Evolutionary conservation across 2,888 invertebrate genomes (phyloP).

Genomic region (Rotaria macrura): DNA sequence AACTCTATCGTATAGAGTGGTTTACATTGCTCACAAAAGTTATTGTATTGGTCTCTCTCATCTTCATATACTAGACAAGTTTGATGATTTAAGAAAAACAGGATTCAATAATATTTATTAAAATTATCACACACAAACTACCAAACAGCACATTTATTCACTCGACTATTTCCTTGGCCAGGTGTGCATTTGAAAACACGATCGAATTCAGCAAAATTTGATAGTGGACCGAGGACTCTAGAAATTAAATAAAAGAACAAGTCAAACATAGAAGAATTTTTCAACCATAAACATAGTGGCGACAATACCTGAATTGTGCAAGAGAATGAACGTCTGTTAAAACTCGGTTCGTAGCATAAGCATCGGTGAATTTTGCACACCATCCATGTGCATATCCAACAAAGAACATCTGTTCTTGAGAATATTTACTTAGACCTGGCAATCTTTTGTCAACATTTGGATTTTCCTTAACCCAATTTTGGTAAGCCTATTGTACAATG

Average conservation of each 20-base stretch:
- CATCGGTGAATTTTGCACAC: conserved; percentile 30
- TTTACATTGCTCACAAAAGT: no score
- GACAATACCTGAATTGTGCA: conserved; percentile 22
- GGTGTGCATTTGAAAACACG: conserved; percentile 37
- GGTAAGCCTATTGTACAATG: conserved; percentile 37
- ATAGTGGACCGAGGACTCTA: conserved; percentile 42
- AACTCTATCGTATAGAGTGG: no score
- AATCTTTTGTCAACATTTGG: conserved; percentile 49
- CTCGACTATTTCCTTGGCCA: conserved; percentile 26
- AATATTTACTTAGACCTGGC: conserved; percentile 48
- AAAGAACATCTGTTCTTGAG: conserved; percentile 51
- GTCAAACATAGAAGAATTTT: not conserved
- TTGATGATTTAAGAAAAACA: not conserved
- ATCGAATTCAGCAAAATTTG: conserved; percentile 40
- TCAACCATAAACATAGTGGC: no score
- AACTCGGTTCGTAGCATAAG: not conserved
- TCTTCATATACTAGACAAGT: no score
- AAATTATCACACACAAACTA: not conserved
- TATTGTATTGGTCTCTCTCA: no score
- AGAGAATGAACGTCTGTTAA: conserved; percentile 30
- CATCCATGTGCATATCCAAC: conserved; percentile 55
- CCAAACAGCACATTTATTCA: conserved; percentile 32
- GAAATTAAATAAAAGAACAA: conserved; percentile 34
- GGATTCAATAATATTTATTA: not conserved
- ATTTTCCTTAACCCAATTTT: conserved; percentile 24